Evolutionary conservation across 2,888 invertebrate species (phyloP).

Genomic region (Hypomecis atomaria): DNA sequence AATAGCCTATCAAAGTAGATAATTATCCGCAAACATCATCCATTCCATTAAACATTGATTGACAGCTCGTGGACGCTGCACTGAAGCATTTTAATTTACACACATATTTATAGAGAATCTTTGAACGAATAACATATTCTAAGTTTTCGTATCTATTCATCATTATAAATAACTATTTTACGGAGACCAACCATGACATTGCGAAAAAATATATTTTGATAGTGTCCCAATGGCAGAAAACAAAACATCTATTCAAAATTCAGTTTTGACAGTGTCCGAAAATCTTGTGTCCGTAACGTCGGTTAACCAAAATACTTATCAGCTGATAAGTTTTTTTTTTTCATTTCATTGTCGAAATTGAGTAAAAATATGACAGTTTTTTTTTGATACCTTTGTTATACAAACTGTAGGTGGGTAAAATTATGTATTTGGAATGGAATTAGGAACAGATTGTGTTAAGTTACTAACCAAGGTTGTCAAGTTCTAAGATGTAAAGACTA

Average conservation of each 20-base stretch:
- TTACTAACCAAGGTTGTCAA: slow-evolving; percentile 28
- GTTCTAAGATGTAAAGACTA: slow-evolving; percentile 17
- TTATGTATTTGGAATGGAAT: not conserved
- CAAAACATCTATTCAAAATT: no score
- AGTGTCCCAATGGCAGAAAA: no score
- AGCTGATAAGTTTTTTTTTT: no score
- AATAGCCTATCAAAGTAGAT: slow-evolving; percentile 9
- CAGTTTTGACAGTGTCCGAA: no score
- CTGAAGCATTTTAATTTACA: slow-evolving; percentile 41
- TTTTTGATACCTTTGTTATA: no score
- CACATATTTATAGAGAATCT: not conserved
- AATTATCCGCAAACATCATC: slow-evolving; percentile 17
- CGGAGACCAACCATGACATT: no score
- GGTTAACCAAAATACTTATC: no score
- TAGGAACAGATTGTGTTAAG: slow-evolving; percentile 17
- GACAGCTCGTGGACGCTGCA: slow-evolving; percentile 41
- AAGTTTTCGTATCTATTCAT: not conserved
- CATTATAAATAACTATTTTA: no score
- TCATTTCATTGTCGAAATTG: no score
- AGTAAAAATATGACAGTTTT: no score
- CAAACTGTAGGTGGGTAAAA: not conserved
- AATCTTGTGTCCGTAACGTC: no score
- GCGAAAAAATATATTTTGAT: no score
- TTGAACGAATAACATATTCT: not conserved
- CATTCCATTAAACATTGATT: slow-evolving; percentile 36